Percentiles rank a stretch among this genome's conserved stretches.
Conservation (phyloP, 2,888 invertebrate species). For the Drosophila falleni region DNA sequence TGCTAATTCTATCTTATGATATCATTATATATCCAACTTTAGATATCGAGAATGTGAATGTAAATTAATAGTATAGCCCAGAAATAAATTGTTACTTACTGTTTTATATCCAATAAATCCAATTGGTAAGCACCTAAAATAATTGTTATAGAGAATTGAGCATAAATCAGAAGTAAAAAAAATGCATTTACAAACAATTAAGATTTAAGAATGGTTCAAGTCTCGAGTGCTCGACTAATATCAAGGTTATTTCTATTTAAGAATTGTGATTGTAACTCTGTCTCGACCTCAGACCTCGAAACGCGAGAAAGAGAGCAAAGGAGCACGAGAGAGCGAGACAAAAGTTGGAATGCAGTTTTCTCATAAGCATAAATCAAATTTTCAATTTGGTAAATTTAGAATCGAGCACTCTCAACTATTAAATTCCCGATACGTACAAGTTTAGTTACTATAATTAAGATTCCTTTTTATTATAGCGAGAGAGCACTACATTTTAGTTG, state of each 20-base stretch:
- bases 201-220: slow-evolving; percentile 25
- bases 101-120: slow-evolving; percentile 21
- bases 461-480: slow-evolving; percentile 1
- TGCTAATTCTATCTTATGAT: slow-evolving; percentile 1
- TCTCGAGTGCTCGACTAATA: slow-evolving; percentile 26
- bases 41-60: neutral
- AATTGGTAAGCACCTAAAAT: slow-evolving; percentile 31
- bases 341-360: slow-evolving; percentile 8
- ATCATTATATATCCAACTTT: slow-evolving; percentile 3
- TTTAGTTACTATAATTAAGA: slow-evolving; percentile 7
- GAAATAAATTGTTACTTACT: slow-evolving; percentile 25
- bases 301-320: neutral
- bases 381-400: neutral
- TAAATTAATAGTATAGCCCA: neutral
- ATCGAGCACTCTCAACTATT: slow-evolving; percentile 5
- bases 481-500: slow-evolving; percentile 16
- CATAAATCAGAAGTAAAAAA: neutral
- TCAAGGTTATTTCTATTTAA: slow-evolving; percentile 26
- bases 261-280: slow-evolving; percentile 31
- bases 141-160: slow-evolving; percentile 8
- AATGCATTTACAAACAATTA: slow-evolving; percentile 13
- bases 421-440: slow-evolving; percentile 5
- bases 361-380: slow-evolving; percentile 16
- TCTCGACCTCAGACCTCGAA: slow-evolving; percentile 20
- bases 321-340: neutral